Conservation (phyloP, 2,888 invertebrate genomes). For the Unio delphinus region DNA sequence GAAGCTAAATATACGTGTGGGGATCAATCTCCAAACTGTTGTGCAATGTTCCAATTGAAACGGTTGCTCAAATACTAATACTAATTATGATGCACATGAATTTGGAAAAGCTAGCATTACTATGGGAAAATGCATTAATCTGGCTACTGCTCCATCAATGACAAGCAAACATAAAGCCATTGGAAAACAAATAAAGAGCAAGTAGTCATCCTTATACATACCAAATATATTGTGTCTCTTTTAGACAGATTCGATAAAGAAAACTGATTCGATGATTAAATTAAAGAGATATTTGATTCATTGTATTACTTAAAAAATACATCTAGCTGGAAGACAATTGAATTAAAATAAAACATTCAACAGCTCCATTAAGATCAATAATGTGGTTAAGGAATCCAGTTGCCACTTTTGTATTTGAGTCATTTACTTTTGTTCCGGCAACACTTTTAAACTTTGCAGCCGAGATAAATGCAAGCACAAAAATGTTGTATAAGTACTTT, state of each 20-base stretch:
- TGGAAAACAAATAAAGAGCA: no score
- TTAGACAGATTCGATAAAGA: slow-evolving; percentile 22
- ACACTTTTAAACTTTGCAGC: slow-evolving; percentile 19
- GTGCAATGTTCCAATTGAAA: slow-evolving; percentile 16
- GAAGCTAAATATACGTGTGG: slow-evolving; percentile 20
- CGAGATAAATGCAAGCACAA: slow-evolving; percentile 13
- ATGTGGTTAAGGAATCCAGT: slow-evolving; percentile 29
- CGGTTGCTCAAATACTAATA: slow-evolving; percentile 18
- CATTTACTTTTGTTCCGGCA: slow-evolving; percentile 15
- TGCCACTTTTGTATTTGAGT: slow-evolving; percentile 15
- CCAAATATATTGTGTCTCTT: no score
- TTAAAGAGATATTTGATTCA: slow-evolving; percentile 16
- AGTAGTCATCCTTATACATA: no score
- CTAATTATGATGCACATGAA: not conserved
- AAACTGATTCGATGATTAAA: slow-evolving; percentile 8
- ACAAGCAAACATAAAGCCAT: no score
- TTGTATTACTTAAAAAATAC: slow-evolving; percentile 21
- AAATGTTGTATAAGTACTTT: slow-evolving; percentile 19
- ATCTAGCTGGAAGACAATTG: slow-evolving; percentile 15
- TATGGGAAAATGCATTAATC: no score
- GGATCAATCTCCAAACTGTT: slow-evolving; percentile 14
- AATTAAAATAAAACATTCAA: slow-evolving; percentile 15
- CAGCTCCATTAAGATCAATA: slow-evolving; percentile 19
- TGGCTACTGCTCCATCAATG: no score
- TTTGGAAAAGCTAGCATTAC: not conserved